A percentile compares a stretch with the other conserved stretches of the same genome.
These are phyloP conservation scores for Lanistes nyassanus DNA, from an alignment of 1,140 invertebrate species.

Conservation along the genomic window DNA sequence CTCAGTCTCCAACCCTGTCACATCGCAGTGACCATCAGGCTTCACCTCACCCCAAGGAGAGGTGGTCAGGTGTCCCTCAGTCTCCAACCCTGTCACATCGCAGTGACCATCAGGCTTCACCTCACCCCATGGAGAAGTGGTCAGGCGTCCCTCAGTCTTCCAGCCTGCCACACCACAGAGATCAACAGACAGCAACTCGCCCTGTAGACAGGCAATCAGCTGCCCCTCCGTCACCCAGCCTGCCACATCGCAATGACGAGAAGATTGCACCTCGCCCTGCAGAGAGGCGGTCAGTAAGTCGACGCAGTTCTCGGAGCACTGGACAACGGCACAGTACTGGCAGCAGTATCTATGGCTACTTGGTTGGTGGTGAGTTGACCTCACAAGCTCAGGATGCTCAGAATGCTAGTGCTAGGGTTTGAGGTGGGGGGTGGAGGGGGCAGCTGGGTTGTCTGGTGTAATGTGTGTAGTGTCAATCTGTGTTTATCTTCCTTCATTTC, in stretches of 20 bases:
- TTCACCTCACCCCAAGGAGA: neutral
- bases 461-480: neutral
- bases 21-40: constrained; percentile 18
- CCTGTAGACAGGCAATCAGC: too few relatives aligned
- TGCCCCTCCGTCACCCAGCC: neutral
- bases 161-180: constrained; percentile 11
- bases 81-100: neutral
- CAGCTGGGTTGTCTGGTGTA: neutral
- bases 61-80: too few relatives aligned
- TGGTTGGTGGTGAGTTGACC: constrained; percentile 26
- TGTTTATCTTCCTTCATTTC: neutral
- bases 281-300: constrained; percentile 5
- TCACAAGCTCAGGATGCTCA: neutral
- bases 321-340: constrained; percentile 27
- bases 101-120: neutral
- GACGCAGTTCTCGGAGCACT: constrained; percentile 11
- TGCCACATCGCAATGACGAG: neutral
- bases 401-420: neutral
- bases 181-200: neutral
- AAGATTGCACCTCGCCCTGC: neutral
- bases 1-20: constrained; percentile 20
- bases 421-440: neutral
- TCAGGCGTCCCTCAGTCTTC: constrained; percentile 22
- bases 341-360: constrained; percentile 35
- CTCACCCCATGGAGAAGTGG: constrained; percentile 25